Evolutionary conservation across 2,888 invertebrate genomes (phyloP), one percentile per base, ranked within the genome.

Genomic region (Oxystoma pomonae): DNA sequence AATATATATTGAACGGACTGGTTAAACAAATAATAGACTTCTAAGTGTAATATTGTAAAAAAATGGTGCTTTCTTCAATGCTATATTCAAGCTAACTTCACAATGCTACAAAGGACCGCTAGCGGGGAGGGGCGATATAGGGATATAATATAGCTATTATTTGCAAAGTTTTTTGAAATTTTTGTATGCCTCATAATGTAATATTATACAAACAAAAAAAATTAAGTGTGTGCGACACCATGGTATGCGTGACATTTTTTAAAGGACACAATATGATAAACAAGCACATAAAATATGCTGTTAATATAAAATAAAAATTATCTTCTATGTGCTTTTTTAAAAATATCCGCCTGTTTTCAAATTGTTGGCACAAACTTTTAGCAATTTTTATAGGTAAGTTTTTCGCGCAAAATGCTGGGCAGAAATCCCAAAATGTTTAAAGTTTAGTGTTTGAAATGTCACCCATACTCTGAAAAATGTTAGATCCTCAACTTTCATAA

Each of bases 51-150:
- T 35, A 35, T 53, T 53, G 17, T 53, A 53, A 68, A 72, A 67
- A 72, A 75, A 76, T 78, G 79, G 79, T 80, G 80, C 79, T 80
- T 80, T 81, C 78, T 79, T 78, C 78, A 78, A 79, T 77, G 80
- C 80, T 78, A 74, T 78, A 76, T 78, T 80, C 79, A 79, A 80
- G 80, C 80, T 80, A 79, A 78, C 78, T 79, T 80, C 80, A 80
- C 80, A 35, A 79, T 79, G 79, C 80, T 80, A 78, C 76, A 78
- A 50, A 77, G 79, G 78, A 78, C 77, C 76, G 78, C 78, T 77
- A 75, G 72, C 71, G 78, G 79, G 80, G 77, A 78, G 79, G 80
- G 80, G 80, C 78, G 77, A 35, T 35, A 7, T 35, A 35, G 77
- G 71, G 76, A 77, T 77, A 75, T 75, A 70, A 73, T 74, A 73